Percentiles rank a stretch among this genome's conserved stretches.
Evolutionary conservation across 2,888 invertebrate genomes (phyloP).

Genomic region (Sycophila texana): DNA sequence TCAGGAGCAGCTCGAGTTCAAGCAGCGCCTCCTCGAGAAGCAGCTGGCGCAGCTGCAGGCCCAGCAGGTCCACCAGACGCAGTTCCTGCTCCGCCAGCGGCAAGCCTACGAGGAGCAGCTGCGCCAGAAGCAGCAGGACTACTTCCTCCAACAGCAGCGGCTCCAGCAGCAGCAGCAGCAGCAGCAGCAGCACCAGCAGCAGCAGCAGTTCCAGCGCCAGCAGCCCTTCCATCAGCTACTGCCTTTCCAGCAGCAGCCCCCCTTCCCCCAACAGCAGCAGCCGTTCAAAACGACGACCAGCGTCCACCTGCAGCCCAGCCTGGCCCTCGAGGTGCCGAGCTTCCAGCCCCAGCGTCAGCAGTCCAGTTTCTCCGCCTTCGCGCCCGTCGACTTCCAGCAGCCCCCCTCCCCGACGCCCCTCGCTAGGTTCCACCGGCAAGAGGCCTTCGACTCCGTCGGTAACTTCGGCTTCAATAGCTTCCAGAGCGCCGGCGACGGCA

Average conservation of each 20-base stretch:
- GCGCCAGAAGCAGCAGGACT: conserved; percentile 70
- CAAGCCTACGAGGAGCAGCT: conserved; percentile 78
- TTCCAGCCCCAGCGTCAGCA: conserved; percentile 66
- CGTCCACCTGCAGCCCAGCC: conserved; percentile 68
- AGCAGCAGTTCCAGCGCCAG: conserved; percentile 72
- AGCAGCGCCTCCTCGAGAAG: conserved; percentile 83
- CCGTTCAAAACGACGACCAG: conserved; percentile 60
- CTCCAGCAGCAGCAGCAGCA: conserved; percentile 66
- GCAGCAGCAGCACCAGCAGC: conserved; percentile 69
- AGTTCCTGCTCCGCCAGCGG: conserved; percentile 82
- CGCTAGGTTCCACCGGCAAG: conserved; percentile 72
- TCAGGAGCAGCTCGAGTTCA: conserved; percentile 79
- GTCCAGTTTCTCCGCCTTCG: conserved; percentile 64
- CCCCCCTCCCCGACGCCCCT: conserved; percentile 64
- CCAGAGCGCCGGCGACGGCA: conserved; percentile 59
- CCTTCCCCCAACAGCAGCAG: conserved; percentile 59
- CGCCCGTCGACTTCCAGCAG: conserved; percentile 67
- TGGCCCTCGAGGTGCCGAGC: conserved; percentile 69
- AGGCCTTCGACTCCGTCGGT: conserved; percentile 75
- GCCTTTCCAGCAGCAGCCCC: conserved; percentile 53
- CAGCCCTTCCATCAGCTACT: conserved; percentile 44
- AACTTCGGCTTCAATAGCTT: conserved; percentile 80
- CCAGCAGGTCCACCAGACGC: conserved; percentile 84
- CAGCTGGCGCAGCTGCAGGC: conserved; percentile 82
- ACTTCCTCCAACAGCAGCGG: conserved; percentile 67